These are phyloP conservation scores for Shinisaurus crocodilurus DNA, from an alignment of 2,113 vertebrate genomes.

Conservation along the genomic window DNA sequence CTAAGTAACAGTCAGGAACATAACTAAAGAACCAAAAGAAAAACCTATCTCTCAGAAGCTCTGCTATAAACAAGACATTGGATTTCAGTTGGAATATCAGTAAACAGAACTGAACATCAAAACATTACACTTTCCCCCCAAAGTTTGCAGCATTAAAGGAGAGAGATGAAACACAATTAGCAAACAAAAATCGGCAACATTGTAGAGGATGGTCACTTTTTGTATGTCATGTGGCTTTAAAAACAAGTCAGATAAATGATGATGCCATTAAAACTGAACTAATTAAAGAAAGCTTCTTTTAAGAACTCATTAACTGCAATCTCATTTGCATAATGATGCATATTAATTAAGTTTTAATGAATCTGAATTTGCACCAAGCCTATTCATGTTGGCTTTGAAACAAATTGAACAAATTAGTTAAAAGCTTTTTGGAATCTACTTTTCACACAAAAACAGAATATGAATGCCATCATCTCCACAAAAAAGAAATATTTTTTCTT, in stretches of 20 bases:
- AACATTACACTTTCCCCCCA: slow-evolving; percentile 78
- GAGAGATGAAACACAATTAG: slow-evolving; percentile 83
- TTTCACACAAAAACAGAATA: slow-evolving; percentile 97
- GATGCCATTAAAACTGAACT: slow-evolving; percentile 99
- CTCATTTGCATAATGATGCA: slow-evolving; percentile 99
- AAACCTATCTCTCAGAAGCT: background rate
- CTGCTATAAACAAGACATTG: slow-evolving; percentile 71
- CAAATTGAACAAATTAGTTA: slow-evolving; percentile 99
- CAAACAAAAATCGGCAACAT: slow-evolving; percentile 75
- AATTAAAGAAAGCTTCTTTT: slow-evolving; percentile 99
- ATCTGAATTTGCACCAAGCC: slow-evolving; percentile 99
- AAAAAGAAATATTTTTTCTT: slow-evolving; percentile 89
- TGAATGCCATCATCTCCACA: slow-evolving; percentile 96
- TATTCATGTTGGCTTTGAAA: slow-evolving; percentile 99
- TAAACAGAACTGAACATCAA: slow-evolving; percentile 78
- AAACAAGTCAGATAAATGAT: slow-evolving; percentile 99
- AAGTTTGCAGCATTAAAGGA: slow-evolving; percentile 84
- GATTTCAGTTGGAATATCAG: slow-evolving; percentile 74
- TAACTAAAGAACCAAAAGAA: slow-evolving; percentile 42
- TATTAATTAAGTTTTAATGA: slow-evolving; percentile 99
- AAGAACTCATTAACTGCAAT: slow-evolving; percentile 99
- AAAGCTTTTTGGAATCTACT: slow-evolving; percentile 99
- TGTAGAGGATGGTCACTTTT: slow-evolving; percentile 86
- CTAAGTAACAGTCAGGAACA: slow-evolving; percentile 59
- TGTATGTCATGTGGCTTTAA: slow-evolving; percentile 97